phyloP scores from a whole-genome alignment of 92 coral and sea anemone genomes.

The Diadumene lineata region DNA sequence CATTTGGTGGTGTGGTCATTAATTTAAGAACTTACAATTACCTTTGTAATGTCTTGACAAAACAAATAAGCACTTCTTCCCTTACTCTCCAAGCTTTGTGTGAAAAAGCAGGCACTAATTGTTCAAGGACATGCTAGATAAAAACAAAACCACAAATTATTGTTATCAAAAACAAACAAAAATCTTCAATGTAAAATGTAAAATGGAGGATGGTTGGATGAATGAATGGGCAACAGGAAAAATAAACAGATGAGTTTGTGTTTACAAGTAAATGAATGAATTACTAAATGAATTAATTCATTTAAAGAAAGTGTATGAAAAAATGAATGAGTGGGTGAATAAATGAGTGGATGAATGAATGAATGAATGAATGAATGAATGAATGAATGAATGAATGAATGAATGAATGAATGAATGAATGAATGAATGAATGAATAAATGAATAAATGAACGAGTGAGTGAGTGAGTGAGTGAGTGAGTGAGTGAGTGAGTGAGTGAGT shows the following conservation, averaged over 20 bases:
- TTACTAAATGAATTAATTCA: too few relatives aligned
- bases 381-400: not conserved
- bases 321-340: not conserved
- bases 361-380: not conserved
- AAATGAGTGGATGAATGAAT: not conserved
- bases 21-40: slow-evolving; percentile 11
- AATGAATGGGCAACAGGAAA: too few relatives aligned
- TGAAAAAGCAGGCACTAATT: slow-evolving; percentile 80
- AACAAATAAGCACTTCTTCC: slow-evolving; percentile 86
- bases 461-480: not conserved
- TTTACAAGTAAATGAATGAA: not conserved
- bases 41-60: slow-evolving; percentile 77
- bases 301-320: not conserved
- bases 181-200: not conserved
- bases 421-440: not conserved
- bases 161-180: not conserved
- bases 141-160: not conserved
- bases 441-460: not conserved
- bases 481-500: not conserved
- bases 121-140: slow-evolving; percentile 88
- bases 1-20: too few relatives aligned
- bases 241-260: not conserved
- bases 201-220: not conserved
- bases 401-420: not conserved
- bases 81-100: slow-evolving; percentile 99